Percentiles rank a stretch among this genome's conserved stretches.
Evolutionary conservation across 1,140 invertebrate genomes (phyloP).

Genomic region (Ceratina calcarata): DNA sequence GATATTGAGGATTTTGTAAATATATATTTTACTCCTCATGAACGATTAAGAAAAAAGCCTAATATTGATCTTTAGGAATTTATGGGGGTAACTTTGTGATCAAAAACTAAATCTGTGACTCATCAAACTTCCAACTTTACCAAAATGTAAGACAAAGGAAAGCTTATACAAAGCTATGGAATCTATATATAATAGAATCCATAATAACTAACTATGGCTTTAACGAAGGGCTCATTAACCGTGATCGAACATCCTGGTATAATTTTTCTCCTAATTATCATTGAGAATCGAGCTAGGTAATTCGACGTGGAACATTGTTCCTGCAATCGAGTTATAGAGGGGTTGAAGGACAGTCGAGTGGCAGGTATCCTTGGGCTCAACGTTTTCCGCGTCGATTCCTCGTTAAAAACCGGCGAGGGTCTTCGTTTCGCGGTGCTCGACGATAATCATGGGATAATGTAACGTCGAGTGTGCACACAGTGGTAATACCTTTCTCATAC

Average conservation of each 20-base stretch:
- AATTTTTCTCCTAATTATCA: slow-evolving; percentile 10
- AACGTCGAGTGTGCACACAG: slow-evolving; percentile 28
- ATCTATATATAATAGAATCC: neutral
- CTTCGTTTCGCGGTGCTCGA: slow-evolving; percentile 27
- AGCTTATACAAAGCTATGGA: no score
- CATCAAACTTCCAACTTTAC: no score
- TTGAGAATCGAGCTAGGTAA: neutral
- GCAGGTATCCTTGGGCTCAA: neutral
- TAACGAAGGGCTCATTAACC: neutral
- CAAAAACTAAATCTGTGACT: no score
- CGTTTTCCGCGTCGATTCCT: slow-evolving; percentile 35
- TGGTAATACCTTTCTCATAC: slow-evolving; percentile 21
- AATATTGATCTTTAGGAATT: no score
- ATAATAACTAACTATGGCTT: no score
- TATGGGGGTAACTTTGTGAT: no score
- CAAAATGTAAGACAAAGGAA: no score
- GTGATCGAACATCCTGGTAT: neutral
- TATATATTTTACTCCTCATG: no score
- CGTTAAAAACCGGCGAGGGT: slow-evolving; percentile 30
- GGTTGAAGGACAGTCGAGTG: slow-evolving; percentile 19
- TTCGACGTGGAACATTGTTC: neutral
- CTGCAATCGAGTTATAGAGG: neutral
- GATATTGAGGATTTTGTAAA: no score
- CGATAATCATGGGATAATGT: slow-evolving; percentile 31
- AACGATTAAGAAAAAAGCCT: no score